Evolutionary conservation across 2,888 invertebrate genomes (phyloP).

Genomic region (Meliscaeva auricollis): DNA sequence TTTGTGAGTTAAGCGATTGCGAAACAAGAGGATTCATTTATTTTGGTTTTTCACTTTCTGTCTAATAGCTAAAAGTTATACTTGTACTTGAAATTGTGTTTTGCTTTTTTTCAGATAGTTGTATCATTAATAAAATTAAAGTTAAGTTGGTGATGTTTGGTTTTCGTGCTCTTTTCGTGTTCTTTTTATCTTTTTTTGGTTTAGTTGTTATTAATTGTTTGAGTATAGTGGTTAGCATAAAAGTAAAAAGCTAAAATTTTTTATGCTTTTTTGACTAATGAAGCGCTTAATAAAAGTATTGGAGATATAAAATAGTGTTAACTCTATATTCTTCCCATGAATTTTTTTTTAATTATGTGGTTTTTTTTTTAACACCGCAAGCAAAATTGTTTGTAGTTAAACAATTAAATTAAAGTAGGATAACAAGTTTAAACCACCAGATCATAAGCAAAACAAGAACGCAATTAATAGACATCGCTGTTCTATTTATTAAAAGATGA

Average conservation of each 20-base stretch:
- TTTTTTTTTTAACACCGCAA: no score
- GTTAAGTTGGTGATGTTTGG: conserved; percentile 34
- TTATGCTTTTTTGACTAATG: not conserved
- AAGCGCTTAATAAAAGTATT: no score
- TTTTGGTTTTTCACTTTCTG: conserved; percentile 16
- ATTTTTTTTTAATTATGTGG: no score
- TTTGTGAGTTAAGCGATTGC: no score
- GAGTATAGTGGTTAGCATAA: not conserved
- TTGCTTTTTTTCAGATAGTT: not conserved
- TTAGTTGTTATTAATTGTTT: conserved; percentile 9
- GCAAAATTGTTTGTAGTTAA: no score
- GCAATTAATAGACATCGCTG: no score
- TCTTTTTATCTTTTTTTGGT: not conserved
- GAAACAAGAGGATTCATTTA: conserved; percentile 33
- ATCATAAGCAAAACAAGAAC: no score
- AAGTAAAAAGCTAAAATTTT: not conserved
- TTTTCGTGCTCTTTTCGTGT: not conserved
- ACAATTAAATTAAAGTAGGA: no score
- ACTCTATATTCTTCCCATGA: no score
- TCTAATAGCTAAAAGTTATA: conserved; percentile 13
- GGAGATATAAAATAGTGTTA: no score
- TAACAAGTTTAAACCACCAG: no score
- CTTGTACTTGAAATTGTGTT: conserved; percentile 21
- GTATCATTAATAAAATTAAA: conserved; percentile 50
- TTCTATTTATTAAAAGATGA: no score